A percentile compares a stretch with the other conserved stretches of the same genome.
phyloP scores from a whole-genome alignment of 2,113 vertebrate species.

The Hippoglossus stenolepis region DNA sequence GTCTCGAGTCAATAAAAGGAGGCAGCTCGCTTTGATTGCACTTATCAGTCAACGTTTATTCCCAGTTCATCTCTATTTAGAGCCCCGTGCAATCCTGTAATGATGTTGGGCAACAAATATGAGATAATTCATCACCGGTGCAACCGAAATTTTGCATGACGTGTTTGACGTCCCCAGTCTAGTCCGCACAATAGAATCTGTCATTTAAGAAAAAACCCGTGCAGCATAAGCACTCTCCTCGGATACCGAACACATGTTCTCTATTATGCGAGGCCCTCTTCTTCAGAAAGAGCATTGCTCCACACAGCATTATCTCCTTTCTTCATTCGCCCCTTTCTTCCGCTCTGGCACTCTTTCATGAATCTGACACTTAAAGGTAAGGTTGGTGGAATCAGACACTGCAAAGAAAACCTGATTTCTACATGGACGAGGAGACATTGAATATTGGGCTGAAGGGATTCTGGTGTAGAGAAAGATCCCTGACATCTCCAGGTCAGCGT shows the following conservation, averaged over 20 bases:
- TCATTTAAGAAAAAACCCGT: slow-evolving; percentile 22
- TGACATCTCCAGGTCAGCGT: slow-evolving; percentile 38
- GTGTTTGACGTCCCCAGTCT: slow-evolving; percentile 18
- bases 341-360: slow-evolving; percentile 20
- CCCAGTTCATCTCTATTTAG: slow-evolving; percentile 52
- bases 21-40: slow-evolving; percentile 65
- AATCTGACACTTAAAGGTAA: slow-evolving; percentile 30
- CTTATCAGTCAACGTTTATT: slow-evolving; percentile 67
- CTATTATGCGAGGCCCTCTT: slow-evolving; percentile 28
- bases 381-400: slow-evolving; percentile 7
- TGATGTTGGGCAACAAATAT: slow-evolving; percentile 36
- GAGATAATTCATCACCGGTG: slow-evolving; percentile 21
- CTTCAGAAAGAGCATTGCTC: slow-evolving; percentile 17
- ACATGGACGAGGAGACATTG: not conserved
- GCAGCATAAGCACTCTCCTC: slow-evolving; percentile 17
- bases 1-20: slow-evolving; percentile 65
- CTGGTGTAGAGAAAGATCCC: slow-evolving; percentile 24
- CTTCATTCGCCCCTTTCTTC: slow-evolving; percentile 30
- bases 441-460: slow-evolving; percentile 8
- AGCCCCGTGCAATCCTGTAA: slow-evolving; percentile 27
- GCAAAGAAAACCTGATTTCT: slow-evolving; percentile 33
- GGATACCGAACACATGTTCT: slow-evolving; percentile 14
- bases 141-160: slow-evolving; percentile 15
- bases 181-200: slow-evolving; percentile 15
- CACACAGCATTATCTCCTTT: slow-evolving; percentile 11